phyloP scores from a whole-genome alignment of 2,113 vertebrate species.

The Salminus brasiliensis region DNA sequence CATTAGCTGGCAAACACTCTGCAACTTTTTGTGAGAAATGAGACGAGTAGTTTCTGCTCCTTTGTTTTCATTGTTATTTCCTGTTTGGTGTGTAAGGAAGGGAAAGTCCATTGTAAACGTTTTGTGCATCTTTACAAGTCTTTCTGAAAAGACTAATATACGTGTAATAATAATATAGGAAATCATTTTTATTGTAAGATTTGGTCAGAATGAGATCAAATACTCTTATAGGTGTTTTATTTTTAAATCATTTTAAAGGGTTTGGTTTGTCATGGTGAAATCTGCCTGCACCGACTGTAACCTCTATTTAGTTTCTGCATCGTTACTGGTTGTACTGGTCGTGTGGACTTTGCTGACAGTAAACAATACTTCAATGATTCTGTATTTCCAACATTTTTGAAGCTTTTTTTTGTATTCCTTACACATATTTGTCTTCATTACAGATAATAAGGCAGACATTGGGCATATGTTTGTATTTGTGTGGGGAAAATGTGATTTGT shows the following conservation, averaged over 20 bases:
- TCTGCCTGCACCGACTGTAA: too few species aligned
- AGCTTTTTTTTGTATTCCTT: not conserved
- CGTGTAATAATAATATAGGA: too few species aligned
- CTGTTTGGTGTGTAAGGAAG: too few species aligned
- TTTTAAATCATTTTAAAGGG: not conserved
- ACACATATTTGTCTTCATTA: not conserved
- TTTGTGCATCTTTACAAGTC: too few species aligned
- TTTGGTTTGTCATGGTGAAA: not conserved
- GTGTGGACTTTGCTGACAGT: not conserved
- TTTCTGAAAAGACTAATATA: too few species aligned
- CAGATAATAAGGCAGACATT: not conserved
- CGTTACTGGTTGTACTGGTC: not conserved
- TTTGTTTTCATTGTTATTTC: too few species aligned
- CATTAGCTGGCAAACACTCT: too few species aligned
- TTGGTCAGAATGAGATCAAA: too few species aligned
- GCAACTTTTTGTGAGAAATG: too few species aligned
- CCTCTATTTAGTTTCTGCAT: not conserved
- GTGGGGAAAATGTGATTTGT: not conserved
- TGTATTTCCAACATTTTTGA: not conserved
- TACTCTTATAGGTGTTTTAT: not conserved
- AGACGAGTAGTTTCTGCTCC: too few species aligned
- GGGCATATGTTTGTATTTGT: not conserved
- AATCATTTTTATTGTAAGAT: too few species aligned
- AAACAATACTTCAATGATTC: not conserved
- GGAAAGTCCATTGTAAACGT: too few species aligned